phyloP scores from a whole-genome alignment of 2,113 vertebrate genomes.

The Paedocypris sp. region DNA sequence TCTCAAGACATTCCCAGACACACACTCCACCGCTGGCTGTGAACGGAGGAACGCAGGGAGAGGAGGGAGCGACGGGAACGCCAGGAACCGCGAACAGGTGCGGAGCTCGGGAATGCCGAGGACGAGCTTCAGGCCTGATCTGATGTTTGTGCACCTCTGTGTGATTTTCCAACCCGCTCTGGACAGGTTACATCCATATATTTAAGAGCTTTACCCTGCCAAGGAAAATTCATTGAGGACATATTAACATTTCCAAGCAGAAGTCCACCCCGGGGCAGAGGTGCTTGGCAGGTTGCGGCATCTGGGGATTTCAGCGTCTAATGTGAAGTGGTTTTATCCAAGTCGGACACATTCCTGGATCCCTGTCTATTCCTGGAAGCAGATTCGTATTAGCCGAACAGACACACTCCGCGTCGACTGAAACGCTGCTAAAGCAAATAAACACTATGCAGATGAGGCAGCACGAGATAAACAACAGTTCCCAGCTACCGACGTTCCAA shows the following conservation, averaged over 20 bases:
- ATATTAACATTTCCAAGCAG: conserved; percentile 15
- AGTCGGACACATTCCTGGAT: not conserved
- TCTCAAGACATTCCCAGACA: conserved; percentile 22
- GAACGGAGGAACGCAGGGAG: not conserved
- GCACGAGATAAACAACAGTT: too few species aligned
- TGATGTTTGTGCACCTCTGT: not conserved
- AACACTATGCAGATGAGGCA: too few species aligned
- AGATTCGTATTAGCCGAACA: not conserved
- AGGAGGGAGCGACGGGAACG: not conserved
- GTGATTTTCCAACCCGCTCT: not conserved
- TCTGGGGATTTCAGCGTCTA: not conserved
- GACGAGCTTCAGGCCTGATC: not conserved
- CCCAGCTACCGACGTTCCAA: too few species aligned
- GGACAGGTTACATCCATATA: conserved; percentile 7
- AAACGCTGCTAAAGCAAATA: too few species aligned
- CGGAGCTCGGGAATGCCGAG: not conserved
- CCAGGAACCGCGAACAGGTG: conserved; percentile 12
- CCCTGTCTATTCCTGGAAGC: not conserved
- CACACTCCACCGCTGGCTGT: conserved; percentile 9
- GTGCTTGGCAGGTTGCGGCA: conserved; percentile 11
- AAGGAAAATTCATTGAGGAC: conserved; percentile 13
- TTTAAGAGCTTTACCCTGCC: not conserved
- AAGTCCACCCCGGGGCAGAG: not conserved
- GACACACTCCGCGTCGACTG: too few species aligned
- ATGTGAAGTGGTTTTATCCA: not conserved